Conservation (phyloP, 2,888 invertebrate genomes). For the Autographa gamma region DNA sequence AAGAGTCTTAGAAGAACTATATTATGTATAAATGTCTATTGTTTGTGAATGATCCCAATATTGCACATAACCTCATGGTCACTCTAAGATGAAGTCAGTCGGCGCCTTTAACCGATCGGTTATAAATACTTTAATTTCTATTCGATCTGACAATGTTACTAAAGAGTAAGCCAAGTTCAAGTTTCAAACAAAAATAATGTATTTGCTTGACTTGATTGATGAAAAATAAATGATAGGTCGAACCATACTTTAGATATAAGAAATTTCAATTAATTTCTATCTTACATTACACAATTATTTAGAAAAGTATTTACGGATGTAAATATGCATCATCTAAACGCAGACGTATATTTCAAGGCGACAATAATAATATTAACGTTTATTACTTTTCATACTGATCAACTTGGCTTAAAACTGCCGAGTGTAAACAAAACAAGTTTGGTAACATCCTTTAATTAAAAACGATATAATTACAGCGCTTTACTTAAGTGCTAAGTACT, state of each 20-base stretch:
- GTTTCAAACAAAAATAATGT: too few species aligned
- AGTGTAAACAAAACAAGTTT: conserved; percentile 30
- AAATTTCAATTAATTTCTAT: too few species aligned
- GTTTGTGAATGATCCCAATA: background rate
- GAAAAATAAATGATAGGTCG: too few species aligned
- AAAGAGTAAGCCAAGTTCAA: conserved; percentile 41
- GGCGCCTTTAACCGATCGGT: conserved; percentile 44
- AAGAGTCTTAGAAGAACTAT: too few species aligned
- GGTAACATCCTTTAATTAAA: conserved; percentile 36
- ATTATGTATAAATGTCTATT: too few species aligned
- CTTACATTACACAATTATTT: too few species aligned
- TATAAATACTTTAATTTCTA: conserved; percentile 45
- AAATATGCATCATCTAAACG: too few species aligned
- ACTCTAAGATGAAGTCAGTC: conserved; percentile 11
- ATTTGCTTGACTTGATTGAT: too few species aligned
- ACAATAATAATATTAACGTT: too few species aligned
- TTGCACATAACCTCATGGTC: background rate
- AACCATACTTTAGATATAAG: too few species aligned
- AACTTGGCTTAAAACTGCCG: conserved; percentile 34
- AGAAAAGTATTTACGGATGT: too few species aligned
- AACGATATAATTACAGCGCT: conserved; percentile 38
- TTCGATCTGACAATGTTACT: conserved; percentile 25
- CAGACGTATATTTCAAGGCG: too few species aligned
- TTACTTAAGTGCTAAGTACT: conserved; percentile 39
- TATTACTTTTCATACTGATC: background rate